Evolutionary conservation across 2,888 invertebrate genomes (phyloP), one percentile per base, ranked within the genome.

Genomic region (Gymnoscelis rufifasciata): DNA sequence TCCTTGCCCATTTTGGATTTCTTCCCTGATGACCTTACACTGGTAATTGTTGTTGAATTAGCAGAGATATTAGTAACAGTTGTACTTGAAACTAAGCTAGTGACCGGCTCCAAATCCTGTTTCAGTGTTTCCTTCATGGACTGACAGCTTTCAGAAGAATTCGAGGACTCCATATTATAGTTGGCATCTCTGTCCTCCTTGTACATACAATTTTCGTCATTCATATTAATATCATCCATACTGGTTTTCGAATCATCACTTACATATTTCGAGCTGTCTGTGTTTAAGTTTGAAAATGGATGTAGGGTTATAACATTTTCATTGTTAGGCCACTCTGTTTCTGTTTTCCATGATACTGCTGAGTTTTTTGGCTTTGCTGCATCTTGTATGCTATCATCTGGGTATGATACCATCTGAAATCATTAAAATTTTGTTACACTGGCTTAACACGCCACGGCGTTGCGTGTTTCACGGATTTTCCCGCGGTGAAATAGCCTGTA

Each of bases 111-210:
- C 33, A 63, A 51, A 24, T 86, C 86, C 51, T 79, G 81, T 46
- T 86, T 87, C 5, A 78, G 61, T 11, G 74, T 62, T 38, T 88
- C 88, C 51, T 86, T 88, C 76, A 83, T 74, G 13, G 88, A 88
- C 35, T 88, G 84, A 62, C 83, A 83, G 52, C 88, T 88, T 54
- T 88, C 88, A 1, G 88, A 88, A 1, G 88, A 88, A 50, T 87
- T 88, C 27, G 88, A 88, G 5, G 84, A 86, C 56, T 88, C 88
- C 83, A 88, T 87, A 59, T 87, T 87, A 59, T 72, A 88, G 59
- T 86, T 88, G 14, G 84, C 73, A 68, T 87, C 87, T 50, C 87
- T 78, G 40, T 86, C 87, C 45, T 87, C 83, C 62, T 86, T 87
- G 51, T 78, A 83, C 74, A 84, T 78, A 55, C 83, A 84, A 58